Conservation (phyloP, 1,140 invertebrate species). For the Neodiprion pinetum region DNA sequence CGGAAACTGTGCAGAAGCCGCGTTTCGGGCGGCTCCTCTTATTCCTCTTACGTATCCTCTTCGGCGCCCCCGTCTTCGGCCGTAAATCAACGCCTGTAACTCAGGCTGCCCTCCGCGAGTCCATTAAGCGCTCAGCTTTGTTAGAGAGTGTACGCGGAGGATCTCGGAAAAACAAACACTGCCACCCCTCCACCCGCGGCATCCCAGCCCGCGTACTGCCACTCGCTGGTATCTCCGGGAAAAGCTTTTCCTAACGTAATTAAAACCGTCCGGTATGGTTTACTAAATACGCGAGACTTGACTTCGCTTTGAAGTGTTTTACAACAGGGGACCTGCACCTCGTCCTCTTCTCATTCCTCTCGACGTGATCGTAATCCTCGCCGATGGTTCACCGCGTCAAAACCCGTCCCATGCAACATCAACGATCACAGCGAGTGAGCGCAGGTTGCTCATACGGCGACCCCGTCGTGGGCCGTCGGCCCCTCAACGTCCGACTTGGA, state of each 20-base stretch:
- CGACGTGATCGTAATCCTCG: no score
- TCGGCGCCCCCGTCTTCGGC: neutral
- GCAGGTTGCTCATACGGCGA: no score
- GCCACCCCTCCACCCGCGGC: neutral
- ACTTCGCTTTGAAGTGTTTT: constrained; percentile 3
- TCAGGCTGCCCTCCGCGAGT: constrained; percentile 1
- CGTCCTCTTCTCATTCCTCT: no score
- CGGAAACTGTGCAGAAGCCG: neutral
- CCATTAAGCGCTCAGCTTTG: constrained; percentile 4
- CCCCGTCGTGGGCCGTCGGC: no score
- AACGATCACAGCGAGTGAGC: no score
- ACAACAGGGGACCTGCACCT: neutral
- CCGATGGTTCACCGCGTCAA: no score
- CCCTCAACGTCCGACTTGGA: no score
- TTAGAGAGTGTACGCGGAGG: neutral
- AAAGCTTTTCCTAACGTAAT: constrained; percentile 2
- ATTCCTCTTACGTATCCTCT: no score
- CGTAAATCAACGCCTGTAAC: constrained; percentile 4
- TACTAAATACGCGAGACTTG: constrained; percentile 3
- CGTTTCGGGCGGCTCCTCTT: neutral
- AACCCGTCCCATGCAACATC: no score
- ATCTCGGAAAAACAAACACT: constrained; percentile 1
- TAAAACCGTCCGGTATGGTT: neutral
- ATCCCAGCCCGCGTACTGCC: neutral
- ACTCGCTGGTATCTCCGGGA: neutral